Evolutionary conservation across 2,113 vertebrate genomes (phyloP).

Genomic region (Octodon degus): DNA sequence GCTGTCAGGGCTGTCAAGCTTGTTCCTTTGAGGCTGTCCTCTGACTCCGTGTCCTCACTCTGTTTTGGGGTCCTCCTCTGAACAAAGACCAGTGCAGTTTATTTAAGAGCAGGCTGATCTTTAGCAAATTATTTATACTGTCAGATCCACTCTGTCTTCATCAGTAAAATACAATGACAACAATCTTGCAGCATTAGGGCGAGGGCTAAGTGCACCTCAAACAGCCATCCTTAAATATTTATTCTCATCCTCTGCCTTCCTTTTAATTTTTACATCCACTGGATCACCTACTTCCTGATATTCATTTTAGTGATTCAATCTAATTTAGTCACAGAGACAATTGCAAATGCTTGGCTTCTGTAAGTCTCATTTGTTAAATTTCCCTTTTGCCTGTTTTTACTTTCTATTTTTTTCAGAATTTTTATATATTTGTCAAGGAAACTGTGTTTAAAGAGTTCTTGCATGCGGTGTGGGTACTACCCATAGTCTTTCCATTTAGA

Average conservation of each 20-base stretch:
- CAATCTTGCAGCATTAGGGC: not conserved
- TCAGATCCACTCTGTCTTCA: not conserved
- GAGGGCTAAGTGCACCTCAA: not conserved
- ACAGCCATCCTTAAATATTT: not conserved
- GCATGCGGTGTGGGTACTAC: not conserved
- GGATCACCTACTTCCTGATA: not conserved
- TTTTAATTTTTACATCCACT: not conserved
- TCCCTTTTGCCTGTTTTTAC: not conserved
- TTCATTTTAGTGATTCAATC: not conserved
- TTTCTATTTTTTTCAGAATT: not conserved
- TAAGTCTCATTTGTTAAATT: constrained; percentile 9
- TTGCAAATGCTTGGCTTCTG: not conserved
- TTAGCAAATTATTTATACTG: not conserved
- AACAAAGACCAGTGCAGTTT: not conserved
- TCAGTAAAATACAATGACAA: not conserved
- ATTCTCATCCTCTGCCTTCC: not conserved
- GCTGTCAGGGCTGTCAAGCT: not conserved
- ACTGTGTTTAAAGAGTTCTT: not conserved
- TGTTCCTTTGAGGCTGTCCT: not conserved
- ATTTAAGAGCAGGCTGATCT: not conserved
- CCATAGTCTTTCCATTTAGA: not conserved
- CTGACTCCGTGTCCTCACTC: not conserved
- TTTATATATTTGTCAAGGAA: not conserved
- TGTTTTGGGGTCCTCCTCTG: not conserved
- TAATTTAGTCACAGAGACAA: constrained; percentile 5